Conservation (phyloP, 2,113 vertebrate species). For the Ictidomys tridecemlineatus region DNA sequence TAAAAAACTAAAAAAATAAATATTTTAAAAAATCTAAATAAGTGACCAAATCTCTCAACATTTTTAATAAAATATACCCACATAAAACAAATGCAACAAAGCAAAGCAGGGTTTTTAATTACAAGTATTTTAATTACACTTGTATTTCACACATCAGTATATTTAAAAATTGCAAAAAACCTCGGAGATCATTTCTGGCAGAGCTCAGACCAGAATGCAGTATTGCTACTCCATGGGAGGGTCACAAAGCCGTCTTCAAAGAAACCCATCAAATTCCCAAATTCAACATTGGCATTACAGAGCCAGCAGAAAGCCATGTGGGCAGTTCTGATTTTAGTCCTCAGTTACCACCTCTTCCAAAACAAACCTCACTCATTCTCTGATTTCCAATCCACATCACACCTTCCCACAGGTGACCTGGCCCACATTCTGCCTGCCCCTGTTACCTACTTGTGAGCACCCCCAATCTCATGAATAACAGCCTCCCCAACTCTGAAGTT, state of each 20-base stretch:
- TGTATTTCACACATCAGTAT: neutral
- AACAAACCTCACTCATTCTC: neutral
- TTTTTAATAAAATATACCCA: neutral
- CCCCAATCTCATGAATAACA: neutral
- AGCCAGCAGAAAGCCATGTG: neutral
- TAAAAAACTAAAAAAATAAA: too few species aligned
- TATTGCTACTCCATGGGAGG: neutral
- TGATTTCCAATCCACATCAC: neutral
- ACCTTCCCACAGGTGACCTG: neutral
- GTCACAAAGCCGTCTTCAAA: neutral
- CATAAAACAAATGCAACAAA: neutral
- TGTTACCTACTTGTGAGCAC: neutral
- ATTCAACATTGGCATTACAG: neutral
- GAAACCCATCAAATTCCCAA: rapidly evolving
- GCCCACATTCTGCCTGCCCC: neutral
- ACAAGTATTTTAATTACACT: neutral
- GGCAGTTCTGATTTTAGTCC: neutral
- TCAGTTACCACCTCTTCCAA: neutral
- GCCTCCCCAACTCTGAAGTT: neutral
- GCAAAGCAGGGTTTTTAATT: neutral
- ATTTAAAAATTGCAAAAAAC: constrained; percentile 8
- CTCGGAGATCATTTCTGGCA: neutral
- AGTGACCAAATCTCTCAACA: neutral
- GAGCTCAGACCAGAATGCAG: neutral
- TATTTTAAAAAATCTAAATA: neutral